A percentile compares a stretch with the other conserved stretches of the same genome.
Conservation (phyloP, 92 coral and sea anemone species). For the Galaxea fascicularis region DNA sequence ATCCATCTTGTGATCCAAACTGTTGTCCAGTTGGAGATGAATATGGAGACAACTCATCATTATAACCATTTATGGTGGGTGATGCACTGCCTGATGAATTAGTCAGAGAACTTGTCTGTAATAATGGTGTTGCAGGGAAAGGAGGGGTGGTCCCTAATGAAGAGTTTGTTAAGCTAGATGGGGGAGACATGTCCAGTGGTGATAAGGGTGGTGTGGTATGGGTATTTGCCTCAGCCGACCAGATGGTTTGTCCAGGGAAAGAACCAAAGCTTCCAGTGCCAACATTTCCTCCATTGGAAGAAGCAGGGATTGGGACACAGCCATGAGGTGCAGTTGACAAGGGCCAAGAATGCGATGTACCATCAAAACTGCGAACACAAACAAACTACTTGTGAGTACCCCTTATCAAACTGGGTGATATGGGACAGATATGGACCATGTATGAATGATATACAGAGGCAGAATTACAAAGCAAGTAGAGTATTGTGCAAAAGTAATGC, state of each 20-base stretch:
- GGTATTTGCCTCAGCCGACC: slow-evolving; percentile 84
- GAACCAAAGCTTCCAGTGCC: slow-evolving; percentile 78
- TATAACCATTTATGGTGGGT: slow-evolving; percentile 89
- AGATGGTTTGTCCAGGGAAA: slow-evolving; percentile 91
- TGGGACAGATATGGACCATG: too few relatives aligned
- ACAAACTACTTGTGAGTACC: not conserved
- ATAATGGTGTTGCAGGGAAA: slow-evolving; percentile 61
- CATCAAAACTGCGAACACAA: slow-evolving; percentile 69
- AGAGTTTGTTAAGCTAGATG: slow-evolving; percentile 72
- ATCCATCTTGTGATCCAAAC: slow-evolving; percentile 78
- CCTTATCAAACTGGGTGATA: too few relatives aligned
- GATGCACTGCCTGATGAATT: slow-evolving; percentile 81
- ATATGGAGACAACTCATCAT: slow-evolving; percentile 92
- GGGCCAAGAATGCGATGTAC: slow-evolving; percentile 89
- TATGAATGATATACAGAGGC: too few relatives aligned
- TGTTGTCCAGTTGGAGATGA: slow-evolving; percentile 94
- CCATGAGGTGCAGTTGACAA: slow-evolving; percentile 37
- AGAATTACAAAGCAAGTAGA: too few relatives aligned
- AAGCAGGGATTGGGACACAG: slow-evolving; percentile 54
- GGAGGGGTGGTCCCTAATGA: slow-evolving; percentile 71
- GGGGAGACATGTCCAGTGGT: slow-evolving; percentile 80
- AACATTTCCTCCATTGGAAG: slow-evolving; percentile 50
- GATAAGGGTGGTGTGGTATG: slow-evolving; percentile 86
- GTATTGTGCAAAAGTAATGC: not conserved
- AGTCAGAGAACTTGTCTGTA: slow-evolving; percentile 80